Percentiles rank a stretch among this genome's conserved stretches.
These are phyloP conservation scores for Stigmatopora argus DNA, from an alignment of 2,113 vertebrate genomes.

Conservation along the genomic window DNA sequence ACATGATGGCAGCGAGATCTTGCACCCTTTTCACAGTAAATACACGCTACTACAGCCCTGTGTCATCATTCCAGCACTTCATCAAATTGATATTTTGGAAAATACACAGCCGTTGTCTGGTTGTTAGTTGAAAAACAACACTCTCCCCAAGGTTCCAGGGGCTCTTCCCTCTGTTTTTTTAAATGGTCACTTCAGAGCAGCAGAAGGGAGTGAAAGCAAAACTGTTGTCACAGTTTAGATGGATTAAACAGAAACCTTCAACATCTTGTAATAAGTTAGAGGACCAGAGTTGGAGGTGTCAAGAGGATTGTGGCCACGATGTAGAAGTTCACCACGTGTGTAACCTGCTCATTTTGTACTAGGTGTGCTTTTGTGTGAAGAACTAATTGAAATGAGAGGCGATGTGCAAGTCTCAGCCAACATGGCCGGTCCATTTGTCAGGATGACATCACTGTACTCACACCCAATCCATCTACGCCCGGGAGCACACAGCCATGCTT, in stretches of 20 bases:
- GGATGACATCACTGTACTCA: conserved; percentile 78
- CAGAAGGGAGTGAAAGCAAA: conserved; percentile 53
- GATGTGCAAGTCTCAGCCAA: conserved; percentile 75
- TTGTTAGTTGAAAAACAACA: conserved; percentile 41
- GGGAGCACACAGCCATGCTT: conserved; percentile 61
- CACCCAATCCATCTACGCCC: conserved; percentile 75
- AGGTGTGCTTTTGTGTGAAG: conserved; percentile 57
- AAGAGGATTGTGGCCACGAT: conserved; percentile 38
- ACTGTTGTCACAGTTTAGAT: conserved; percentile 61
- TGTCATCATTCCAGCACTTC: conserved; percentile 46
- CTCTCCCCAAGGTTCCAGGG: conserved; percentile 37
- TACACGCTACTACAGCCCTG: conserved; percentile 37
- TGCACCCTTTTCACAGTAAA: conserved; percentile 38
- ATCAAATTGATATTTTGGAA: conserved; percentile 61
- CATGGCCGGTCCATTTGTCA: conserved; percentile 75
- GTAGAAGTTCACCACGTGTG: conserved; percentile 45
- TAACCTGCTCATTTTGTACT: conserved; percentile 52
- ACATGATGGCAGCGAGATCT: conserved; percentile 17
- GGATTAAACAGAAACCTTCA: conserved; percentile 55
- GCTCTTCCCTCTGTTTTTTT: conserved; percentile 25
- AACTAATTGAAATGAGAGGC: conserved; percentile 83
- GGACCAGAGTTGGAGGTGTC: conserved; percentile 13
- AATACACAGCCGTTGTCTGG: conserved; percentile 39
- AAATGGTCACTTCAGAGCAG: conserved; percentile 54
- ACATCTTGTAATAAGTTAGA: conserved; percentile 47